phyloP scores from a whole-genome alignment of 2,113 vertebrate species.

The Polypterus bichir region DNA sequence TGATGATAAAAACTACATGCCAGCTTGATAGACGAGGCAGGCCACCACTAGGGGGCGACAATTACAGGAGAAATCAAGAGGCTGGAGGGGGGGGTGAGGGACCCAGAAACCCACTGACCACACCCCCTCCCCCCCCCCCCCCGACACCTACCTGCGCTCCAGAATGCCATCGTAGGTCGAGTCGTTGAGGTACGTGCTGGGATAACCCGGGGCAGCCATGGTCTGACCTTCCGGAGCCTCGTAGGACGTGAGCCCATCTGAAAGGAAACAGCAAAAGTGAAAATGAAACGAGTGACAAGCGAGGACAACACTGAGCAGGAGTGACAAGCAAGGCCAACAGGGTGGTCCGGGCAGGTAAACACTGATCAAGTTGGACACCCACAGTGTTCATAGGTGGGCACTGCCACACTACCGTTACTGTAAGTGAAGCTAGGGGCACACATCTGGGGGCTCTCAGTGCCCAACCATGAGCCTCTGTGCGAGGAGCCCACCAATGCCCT shows the following conservation, averaged over 20 bases:
- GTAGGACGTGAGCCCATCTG: constrained; percentile 75
- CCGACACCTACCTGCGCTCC: constrained; percentile 47
- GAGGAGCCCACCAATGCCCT: no score
- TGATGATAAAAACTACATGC: constrained; percentile 14
- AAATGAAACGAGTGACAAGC: no score
- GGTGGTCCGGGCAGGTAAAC: no score
- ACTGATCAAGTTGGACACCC: no score
- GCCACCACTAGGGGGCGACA: accelerated
- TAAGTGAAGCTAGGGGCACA: no score
- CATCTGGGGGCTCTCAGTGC: no score
- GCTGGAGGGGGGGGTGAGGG: neutral
- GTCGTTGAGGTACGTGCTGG: constrained; percentile 67
- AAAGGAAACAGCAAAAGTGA: constrained; percentile 11
- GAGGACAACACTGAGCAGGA: no score
- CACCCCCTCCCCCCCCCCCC: neutral
- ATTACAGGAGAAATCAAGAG: neutral
- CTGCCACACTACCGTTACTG: no score
- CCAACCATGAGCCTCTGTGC: no score
- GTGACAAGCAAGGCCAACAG: no score
- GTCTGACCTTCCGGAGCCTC: constrained; percentile 68
- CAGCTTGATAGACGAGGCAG: neutral
- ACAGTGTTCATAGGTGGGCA: no score
- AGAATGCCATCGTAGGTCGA: constrained; percentile 72
- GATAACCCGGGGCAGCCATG: constrained; percentile 55
- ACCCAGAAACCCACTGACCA: neutral